Percentiles rank a stretch among this genome's conserved stretches.
Evolutionary conservation across 2,888 invertebrate genomes (phyloP).

Genomic region (Allophyes oxyacanthae): DNA sequence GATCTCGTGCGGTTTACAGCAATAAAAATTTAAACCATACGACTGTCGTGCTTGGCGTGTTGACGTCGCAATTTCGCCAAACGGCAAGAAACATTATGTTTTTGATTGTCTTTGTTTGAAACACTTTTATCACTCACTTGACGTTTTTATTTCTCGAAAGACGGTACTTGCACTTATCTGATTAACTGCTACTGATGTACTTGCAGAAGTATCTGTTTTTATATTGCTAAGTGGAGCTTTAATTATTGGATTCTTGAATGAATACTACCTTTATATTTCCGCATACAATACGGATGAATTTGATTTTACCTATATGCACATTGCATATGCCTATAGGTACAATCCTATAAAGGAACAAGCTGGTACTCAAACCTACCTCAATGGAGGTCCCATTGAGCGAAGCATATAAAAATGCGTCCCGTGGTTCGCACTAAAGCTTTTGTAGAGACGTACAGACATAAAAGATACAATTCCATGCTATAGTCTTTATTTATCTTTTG

Average conservation of each 20-base stretch:
- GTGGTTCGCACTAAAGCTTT: slow-evolving; percentile 33
- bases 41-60: slow-evolving; percentile 40
- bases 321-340: slow-evolving; percentile 4
- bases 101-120: slow-evolving; percentile 32
- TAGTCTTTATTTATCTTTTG: too few relatives aligned
- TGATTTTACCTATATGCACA: background rate
- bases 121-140: slow-evolving; percentile 16
- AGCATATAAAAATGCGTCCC: slow-evolving; percentile 34
- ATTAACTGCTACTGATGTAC: too few relatives aligned
- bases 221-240: background rate
- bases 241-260: slow-evolving; percentile 3
- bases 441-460: slow-evolving; percentile 1
- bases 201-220: too few relatives aligned
- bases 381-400: slow-evolving; percentile 44
- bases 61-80: slow-evolving; percentile 38
- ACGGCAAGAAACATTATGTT: slow-evolving; percentile 26
- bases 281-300: background rate
- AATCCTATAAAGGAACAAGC: slow-evolving; percentile 20
- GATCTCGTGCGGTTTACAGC: slow-evolving; percentile 22
- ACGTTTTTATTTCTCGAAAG: slow-evolving; percentile 17
- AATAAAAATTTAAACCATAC: slow-evolving; percentile 29
- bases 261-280: background rate
- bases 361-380: slow-evolving; percentile 51
- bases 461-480: slow-evolving; percentile 9
- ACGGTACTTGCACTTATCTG: background rate